Base-by-base conservation (phyloP, 2,888 invertebrate genomes). In the Lithophane socia region DNA sequence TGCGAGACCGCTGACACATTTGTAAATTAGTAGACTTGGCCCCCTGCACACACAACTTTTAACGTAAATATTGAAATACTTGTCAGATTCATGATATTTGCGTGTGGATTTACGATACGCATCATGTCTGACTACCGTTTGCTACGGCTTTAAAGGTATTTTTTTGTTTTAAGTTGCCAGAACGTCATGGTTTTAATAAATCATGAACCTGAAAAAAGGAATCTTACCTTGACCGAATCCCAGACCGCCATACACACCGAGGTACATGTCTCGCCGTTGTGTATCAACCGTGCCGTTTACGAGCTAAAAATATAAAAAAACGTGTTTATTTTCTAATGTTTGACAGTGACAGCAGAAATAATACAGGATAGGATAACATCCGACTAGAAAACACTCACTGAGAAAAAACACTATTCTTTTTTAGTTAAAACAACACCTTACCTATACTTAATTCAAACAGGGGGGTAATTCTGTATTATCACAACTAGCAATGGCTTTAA, bases 161-260 rank as follows among this genome's bases (percentile, higher is more conserved):
- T 12, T 56, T 56, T 24, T 58, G 10, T 56, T n/a, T 44, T 44
- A 0, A 9, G n/a, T 58, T 70, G n/a, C 4, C 8, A 21, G 37
- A 64, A 56, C 8, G 12, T 29, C 21, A 42, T 13, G 10, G n/a
- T 76, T 67, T 56, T 4, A 49, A 70, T 58, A 77, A 77, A 54
- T 54, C 21, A 60, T 8, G 18, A 49, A 24, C 24, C 37, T 13
- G 29, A 12, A 4, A 29, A 13, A 13, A 49, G 10, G 2, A 61
- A 61, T 42, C 65, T 77, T 97, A 99, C 99, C 98, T 98, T 99
- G 99, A 77, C 98, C 98, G 84, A 98, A 95, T 82, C 99, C 99
- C 74, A 99, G 97, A 52, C 98, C 98, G 82, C 98, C 99, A 93
- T 99, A 99, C 16, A 99, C 98, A 70, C 98, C 98, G 77, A 99